Percentiles rank a stretch among this genome's conserved stretches.
These are phyloP conservation scores for Pogonognathellus flavescens DNA, from an alignment of 1,140 invertebrate species.

Conservation along the genomic window DNA sequence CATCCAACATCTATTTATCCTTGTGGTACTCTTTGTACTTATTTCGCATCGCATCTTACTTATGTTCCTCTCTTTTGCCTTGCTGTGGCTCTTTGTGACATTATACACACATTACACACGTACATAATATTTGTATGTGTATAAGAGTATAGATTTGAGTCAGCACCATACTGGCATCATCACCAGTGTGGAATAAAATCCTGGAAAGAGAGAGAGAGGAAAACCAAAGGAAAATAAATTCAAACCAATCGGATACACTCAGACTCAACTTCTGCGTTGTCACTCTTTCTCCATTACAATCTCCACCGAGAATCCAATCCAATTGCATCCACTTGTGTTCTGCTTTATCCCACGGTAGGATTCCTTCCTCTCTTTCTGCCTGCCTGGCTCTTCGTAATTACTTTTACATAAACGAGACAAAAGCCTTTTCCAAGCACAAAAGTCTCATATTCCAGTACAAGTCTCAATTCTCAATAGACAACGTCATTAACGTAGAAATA, in stretches of 20 bases:
- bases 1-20: too few species aligned
- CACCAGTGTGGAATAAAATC: not conserved
- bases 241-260: conserved; percentile 17
- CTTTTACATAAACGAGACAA: not conserved
- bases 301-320: conserved; percentile 16
- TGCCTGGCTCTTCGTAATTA: too few species aligned
- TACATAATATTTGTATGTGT: too few species aligned
- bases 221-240: not conserved
- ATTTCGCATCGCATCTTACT: too few species aligned
- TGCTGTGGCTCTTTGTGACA: too few species aligned
- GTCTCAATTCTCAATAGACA: not conserved
- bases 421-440: not conserved
- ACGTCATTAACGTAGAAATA: too few species aligned
- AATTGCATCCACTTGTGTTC: conserved; percentile 23
- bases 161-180: too few species aligned
- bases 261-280: conserved; percentile 6
- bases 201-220: not conserved
- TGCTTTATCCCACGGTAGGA: not conserved
- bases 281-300: conserved; percentile 33
- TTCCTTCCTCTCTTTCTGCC: not conserved
- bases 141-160: too few species aligned
- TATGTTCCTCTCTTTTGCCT: too few species aligned
- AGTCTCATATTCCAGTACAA: not conserved
- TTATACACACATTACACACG: too few species aligned
- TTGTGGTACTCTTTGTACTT: too few species aligned